Base-by-base conservation (phyloP, 2,797 vertebrate species). In the Gadopsis bispinosus region DNA sequence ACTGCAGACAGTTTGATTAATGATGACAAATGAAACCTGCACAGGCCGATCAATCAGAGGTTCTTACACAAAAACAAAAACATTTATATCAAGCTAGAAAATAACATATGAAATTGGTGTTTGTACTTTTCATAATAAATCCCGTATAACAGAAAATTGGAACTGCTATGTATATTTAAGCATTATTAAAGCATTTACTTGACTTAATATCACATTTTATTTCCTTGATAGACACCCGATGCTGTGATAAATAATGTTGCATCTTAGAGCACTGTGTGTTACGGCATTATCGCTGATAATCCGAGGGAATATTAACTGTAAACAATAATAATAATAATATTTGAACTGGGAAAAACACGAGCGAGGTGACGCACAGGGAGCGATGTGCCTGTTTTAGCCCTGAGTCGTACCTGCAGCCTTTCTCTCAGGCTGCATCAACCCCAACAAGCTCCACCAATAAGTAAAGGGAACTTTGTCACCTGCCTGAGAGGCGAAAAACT, bases 1-100 rank as follows among this genome's bases (percentile, higher is more conserved):
- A 3, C 62, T 51, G 14, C 55, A 55, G 17, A 54, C 43, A 12
- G 5, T 80, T 59, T 55, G 22, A 77, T 45, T 33, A 35, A 39
- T 50, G 39, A 58, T 41, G 63, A 60, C 58, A 65, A 8, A 37
- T 81, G 5, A 56, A 73, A 55, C 19, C 7, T n/a, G 11, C 4
- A n/a, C 7, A 7, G 14, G 43, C 31, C 45, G 14, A 12, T 41
- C 39, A 17, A 12, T 41, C 39, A 41, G 39, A 41, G 3, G 11
- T 6, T 1, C 33, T 6, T 6, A 33, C 33, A 33, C 33, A 33
- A 4, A 33, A 4, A 35, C 33, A 35, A 5, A 35, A 35, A 26
- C 31, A 59, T 59, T 37, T 50, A 5, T 33, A 37, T 26, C n/a
- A 53, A 39, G 53, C 35, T 53, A 26, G n/a, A 33, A 41, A 66